A percentile compares a stretch with the other conserved stretches of the same genome.
phyloP scores from a whole-genome alignment of 1,140 invertebrate genomes.

The Philotrypesis tridentata region DNA sequence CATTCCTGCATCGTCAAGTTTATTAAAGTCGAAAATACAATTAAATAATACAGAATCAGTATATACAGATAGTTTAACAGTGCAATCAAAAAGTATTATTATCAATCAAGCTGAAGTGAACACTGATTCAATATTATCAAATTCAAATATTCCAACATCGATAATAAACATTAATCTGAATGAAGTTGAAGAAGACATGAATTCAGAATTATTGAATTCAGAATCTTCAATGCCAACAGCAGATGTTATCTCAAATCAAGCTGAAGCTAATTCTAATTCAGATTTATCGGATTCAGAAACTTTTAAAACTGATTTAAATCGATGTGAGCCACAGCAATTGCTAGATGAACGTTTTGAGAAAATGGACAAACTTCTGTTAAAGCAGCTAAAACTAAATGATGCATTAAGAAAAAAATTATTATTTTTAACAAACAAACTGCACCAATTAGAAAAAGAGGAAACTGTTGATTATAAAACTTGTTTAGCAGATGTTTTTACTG shows the following conservation, averaged over 20 bases:
- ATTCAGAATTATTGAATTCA: too few relatives aligned
- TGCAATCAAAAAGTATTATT: too few relatives aligned
- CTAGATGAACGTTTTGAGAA: constrained; percentile 43
- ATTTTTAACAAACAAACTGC: constrained; percentile 20
- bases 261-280: too few relatives aligned
- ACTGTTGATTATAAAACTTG: constrained; percentile 12
- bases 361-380: constrained; percentile 42
- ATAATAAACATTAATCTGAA: too few relatives aligned
- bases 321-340: constrained; percentile 18
- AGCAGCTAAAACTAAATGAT: constrained; percentile 41
- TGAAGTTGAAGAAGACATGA: too few relatives aligned
- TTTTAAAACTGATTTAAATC: constrained; percentile 24
- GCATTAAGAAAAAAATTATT: constrained; percentile 42
- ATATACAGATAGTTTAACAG: too few relatives aligned
- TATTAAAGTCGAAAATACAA: constrained; percentile 27
- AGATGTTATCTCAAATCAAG: too few relatives aligned
- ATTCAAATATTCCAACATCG: too few relatives aligned
- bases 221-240: too few relatives aligned
- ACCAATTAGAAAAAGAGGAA: constrained; percentile 25
- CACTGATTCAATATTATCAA: too few relatives aligned
- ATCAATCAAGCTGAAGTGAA: too few relatives aligned
- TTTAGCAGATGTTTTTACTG: constrained; percentile 30
- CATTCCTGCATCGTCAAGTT: constrained; percentile 13
- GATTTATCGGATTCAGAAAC: neutral
- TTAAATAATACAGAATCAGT: neutral